Percentiles rank a stretch among this genome's conserved stretches.
Conservation (phyloP, 2,888 invertebrate species). For the Drosophila paramelanica region DNA sequence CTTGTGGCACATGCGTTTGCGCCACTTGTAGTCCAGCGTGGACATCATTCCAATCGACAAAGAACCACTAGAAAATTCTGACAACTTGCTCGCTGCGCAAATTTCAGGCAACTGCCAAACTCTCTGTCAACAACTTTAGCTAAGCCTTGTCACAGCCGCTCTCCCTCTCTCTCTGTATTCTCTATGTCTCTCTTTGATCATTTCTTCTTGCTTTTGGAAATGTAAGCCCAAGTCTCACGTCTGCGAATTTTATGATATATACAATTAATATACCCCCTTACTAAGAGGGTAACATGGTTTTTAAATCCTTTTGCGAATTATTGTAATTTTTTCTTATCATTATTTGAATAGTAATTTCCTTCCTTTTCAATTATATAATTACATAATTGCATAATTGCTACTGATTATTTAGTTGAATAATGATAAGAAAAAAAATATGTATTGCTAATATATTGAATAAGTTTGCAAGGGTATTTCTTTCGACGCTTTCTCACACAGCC, state of each 20-base stretch:
- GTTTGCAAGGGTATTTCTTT: too few relatives aligned
- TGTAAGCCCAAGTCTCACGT: not conserved
- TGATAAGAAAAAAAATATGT: too few relatives aligned
- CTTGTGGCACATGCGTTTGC: conserved; percentile 47
- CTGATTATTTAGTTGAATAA: too few relatives aligned
- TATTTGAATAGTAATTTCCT: too few relatives aligned
- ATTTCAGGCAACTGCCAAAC: conserved; percentile 21
- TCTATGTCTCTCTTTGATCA: not conserved
- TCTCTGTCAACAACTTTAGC: not conserved
- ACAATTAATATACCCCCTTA: not conserved
- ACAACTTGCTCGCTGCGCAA: conserved; percentile 18
- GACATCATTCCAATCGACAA: conserved; percentile 15
- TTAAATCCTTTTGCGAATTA: too few relatives aligned
- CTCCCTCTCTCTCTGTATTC: not conserved
- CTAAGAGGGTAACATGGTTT: too few relatives aligned
- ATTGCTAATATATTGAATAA: too few relatives aligned
- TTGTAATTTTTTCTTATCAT: too few relatives aligned
- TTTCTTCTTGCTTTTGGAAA: not conserved
- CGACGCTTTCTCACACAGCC: too few relatives aligned
- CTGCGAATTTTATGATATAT: not conserved
- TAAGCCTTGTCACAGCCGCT: not conserved
- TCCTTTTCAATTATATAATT: too few relatives aligned
- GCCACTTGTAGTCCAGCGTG: conserved; percentile 43
- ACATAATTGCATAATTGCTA: too few relatives aligned
- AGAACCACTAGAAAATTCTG: not conserved